Evolutionary conservation across 2,888 invertebrate species (phyloP).

Genomic region (Petrophora chlorosata): DNA sequence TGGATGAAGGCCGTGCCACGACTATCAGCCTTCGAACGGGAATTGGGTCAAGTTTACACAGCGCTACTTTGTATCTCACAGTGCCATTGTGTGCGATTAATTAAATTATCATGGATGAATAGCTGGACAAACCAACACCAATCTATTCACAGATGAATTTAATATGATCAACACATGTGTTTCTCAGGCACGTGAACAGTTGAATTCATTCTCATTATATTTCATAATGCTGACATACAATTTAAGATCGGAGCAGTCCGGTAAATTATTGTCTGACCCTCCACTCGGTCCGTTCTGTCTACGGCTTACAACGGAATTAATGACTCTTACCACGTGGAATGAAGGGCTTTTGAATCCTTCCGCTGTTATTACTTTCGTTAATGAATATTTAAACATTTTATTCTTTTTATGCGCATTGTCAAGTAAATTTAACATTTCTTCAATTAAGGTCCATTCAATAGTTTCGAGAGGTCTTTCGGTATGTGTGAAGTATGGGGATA

Average conservation of each 20-base stretch:
- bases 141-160: constrained; percentile 14
- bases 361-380: constrained; percentile 52
- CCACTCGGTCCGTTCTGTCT: constrained; percentile 40
- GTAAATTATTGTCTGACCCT: constrained; percentile 48
- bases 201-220: constrained; percentile 33
- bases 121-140: constrained; percentile 22
- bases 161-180: constrained; percentile 13
- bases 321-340: constrained; percentile 51
- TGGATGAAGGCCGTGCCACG: constrained; percentile 51
- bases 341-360: constrained; percentile 51
- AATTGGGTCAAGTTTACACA: constrained; percentile 57
- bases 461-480: neutral
- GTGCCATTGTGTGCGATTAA: constrained; percentile 25
- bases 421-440: neutral
- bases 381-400: constrained; percentile 55
- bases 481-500: constrained; percentile 7
- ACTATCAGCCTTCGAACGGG: constrained; percentile 42
- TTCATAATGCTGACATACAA: constrained; percentile 38
- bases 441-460: neutral
- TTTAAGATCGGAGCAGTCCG: constrained; percentile 41
- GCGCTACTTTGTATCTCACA: constrained; percentile 37
- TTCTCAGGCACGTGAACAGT: constrained; percentile 12
- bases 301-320: constrained; percentile 47
- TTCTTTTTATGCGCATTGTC: constrained; percentile 26
- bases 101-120: constrained; percentile 30